Percentiles rank a stretch among this genome's conserved stretches.
These are phyloP conservation scores for Spheniscus humboldti DNA, from an alignment of 2,797 vertebrate species.

Conservation along the genomic window DNA sequence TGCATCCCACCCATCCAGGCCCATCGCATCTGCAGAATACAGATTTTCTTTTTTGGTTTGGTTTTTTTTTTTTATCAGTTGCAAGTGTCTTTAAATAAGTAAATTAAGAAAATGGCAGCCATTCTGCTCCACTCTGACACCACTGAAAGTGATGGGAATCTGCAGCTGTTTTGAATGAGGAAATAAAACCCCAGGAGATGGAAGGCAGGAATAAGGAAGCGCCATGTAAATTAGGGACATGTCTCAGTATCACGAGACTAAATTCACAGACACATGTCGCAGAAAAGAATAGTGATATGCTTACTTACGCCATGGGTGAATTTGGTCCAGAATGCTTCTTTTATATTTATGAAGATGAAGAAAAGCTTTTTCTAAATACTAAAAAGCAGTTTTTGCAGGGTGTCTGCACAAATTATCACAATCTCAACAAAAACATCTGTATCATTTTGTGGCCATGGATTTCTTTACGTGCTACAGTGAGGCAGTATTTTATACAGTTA, in stretches of 20 bases:
- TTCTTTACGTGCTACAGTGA: neutral
- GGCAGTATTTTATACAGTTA: neutral
- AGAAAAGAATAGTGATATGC: neutral
- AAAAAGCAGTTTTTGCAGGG: neutral
- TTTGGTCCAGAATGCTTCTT: neutral
- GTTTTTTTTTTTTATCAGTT: neutral
- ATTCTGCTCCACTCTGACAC: neutral
- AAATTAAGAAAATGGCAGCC: neutral
- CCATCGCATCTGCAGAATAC: neutral
- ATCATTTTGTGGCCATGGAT: neutral
- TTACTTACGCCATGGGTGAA: neutral
- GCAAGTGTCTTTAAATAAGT: neutral
- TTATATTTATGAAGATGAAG: neutral
- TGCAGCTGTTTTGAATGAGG: neutral
- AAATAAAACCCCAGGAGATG: neutral
- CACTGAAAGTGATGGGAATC: neutral
- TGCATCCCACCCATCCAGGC: neutral
- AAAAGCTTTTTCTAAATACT: neutral
- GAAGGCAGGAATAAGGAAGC: neutral
- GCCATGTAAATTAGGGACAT: neutral
- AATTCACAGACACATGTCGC: neutral
- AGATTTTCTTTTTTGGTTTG: neutral
- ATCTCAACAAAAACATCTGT: neutral
- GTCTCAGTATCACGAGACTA: neutral
- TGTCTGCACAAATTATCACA: neutral